Base-by-base conservation (phyloP, 2,888 invertebrate species). In the Cheilosia vernalis region DNA sequence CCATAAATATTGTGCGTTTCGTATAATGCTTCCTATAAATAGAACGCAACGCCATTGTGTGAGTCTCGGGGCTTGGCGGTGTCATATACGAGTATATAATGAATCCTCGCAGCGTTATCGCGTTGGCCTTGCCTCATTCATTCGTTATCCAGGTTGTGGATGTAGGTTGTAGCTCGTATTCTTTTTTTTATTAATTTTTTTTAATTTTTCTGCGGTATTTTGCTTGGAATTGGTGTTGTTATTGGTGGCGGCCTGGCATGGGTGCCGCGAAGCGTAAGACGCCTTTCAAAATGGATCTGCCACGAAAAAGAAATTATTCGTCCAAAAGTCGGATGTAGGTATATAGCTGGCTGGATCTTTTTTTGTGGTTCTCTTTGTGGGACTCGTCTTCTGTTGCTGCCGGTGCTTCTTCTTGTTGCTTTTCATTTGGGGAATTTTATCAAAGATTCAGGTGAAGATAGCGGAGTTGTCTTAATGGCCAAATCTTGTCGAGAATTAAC, bases 401-500 rank as follows among this genome's bases (percentile, higher is more conserved):
- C 24, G 47, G 51, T 42, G 15, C 42, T 42, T 21, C 56, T 74
- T 76, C 58, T 64, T 30, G 51, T 74, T 76, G 53, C 58, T 58
- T 47, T 70, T 55, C 44, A 76, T 80, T 83, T 81, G 66, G 81
- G 77, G 72, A 81, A 72, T 85, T 85, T 85, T 81, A 85, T 85
- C 85, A 87, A 63, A 88, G 88, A 88, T 88, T 87, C 87, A 67
- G 87, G 77, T 85, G 82, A 82, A 88, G 88, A 88, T 88, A 87
- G 92, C 81, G 92, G 92, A 93, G 94, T 94, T 94, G 93, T 94
- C 94, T 94, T 94, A 94, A 94, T 94, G 94, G 94, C 93, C 93
- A 94, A 94, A 94, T 94, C 94, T 93, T 94, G 94, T 94, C 93
- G 93, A 93, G 93, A 94, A 94, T 94, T 94, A 94, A 94, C 94